Base-by-base conservation (phyloP, 1,140 invertebrate genomes). In the Heliothis subflexa region DNA sequence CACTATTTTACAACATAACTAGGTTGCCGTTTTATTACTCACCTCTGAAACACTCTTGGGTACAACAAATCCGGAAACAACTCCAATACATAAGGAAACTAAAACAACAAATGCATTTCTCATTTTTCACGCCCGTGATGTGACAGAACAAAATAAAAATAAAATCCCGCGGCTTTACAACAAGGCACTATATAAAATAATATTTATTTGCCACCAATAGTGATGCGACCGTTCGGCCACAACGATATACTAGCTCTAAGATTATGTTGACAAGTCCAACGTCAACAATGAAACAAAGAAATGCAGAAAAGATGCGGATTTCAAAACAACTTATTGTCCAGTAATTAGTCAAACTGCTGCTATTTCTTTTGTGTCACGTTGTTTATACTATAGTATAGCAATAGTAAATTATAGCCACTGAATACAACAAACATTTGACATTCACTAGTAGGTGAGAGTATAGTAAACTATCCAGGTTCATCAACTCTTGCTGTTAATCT, bases 91-190 rank as follows among this genome's bases (percentile, higher is more conserved):
- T 72, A 86, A 81, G 73, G 78, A 84, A 88, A 90, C 83, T 85
- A 88, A 85, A 86, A 87, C 78, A 83, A 83, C 82, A 78, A 86
- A 80, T 68, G 57, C 80, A 84, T 86, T 89, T 87, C 82, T 91
- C 89, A 91, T 92, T 86, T 88, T 92, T 77, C 78, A 85, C 78
- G 50, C 59, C 47, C 47, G 47, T 47, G 50, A 73, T 57, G 45
- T 33, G 55, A 64, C 47, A 57, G 70, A 72, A 84, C 82, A 84
- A 84, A 77, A 80, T 78, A 85, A 83, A 86, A 79, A 70, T 87
- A 87, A 59, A 45, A 62, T 12, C n/a, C 18, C 50, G 61, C n/a
- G n/a, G 4, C 9, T n/a, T 12, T 73, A 16, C 40, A 11, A 14
- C 9, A 18, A 2, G 2, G 9, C 9, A 59, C 14, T 40, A 47